These are phyloP conservation scores for Benthosema pterotum DNA, from an alignment of 2,797 vertebrate species.

Conservation along the genomic window DNA sequence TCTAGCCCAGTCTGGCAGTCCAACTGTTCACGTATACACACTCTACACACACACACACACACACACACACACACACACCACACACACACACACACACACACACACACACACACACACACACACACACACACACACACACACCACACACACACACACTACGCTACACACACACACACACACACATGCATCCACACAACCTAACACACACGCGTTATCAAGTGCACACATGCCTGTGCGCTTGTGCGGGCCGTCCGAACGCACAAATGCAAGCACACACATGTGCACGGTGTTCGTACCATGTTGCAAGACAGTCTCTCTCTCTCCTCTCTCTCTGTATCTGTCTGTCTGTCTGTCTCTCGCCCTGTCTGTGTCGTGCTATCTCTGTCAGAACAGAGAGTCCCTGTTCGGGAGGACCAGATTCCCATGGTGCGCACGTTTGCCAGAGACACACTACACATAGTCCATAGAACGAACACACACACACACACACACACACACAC, in stretches of 20 bases:
- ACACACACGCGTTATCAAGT: no score
- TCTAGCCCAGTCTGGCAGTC: conserved; percentile 96
- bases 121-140: conserved; percentile 9
- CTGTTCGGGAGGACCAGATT: conserved; percentile 68
- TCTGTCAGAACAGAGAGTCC: conserved; percentile 73
- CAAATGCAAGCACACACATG: conserved; percentile 4
- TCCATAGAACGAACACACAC: conserved; percentile 63
- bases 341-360: conserved; percentile 65
- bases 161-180: no score
- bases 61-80: conserved; percentile 59
- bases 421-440: conserved; percentile 71
- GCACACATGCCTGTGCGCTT: no score
- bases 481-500: conserved; percentile 19
- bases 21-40: conserved; percentile 88
- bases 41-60: conserved; percentile 62
- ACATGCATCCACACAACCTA: no score
- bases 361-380: conserved; percentile 55
- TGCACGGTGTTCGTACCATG: background rate
- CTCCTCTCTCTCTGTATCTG: conserved; percentile 63
- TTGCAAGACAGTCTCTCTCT: conserved; percentile 44
- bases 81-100: conserved; percentile 35
- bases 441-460: conserved; percentile 62
- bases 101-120: conserved; percentile 11
- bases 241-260: no score
- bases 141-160: conserved; percentile 22